A percentile compares a stretch with the other conserved stretches of the same genome.
These are phyloP conservation scores for Drosophila tristis DNA, from an alignment of 1,140 invertebrate genomes.

Conservation along the genomic window DNA sequence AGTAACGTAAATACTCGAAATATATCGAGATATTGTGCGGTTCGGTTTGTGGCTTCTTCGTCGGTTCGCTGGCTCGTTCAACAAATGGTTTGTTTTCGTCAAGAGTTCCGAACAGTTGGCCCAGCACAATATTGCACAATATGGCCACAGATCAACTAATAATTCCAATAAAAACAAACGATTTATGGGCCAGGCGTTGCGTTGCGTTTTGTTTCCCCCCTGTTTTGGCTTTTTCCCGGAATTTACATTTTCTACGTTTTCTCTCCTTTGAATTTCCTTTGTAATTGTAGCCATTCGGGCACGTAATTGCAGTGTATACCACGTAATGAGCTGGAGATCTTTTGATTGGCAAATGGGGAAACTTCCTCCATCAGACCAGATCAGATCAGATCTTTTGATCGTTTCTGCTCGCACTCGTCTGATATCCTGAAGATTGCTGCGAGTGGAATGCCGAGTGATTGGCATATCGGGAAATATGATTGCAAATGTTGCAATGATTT, in stretches of 20 bases:
- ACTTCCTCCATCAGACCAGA: slow-evolving; percentile 8
- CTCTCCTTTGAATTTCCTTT: slow-evolving; percentile 20
- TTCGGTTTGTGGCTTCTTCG: neutral
- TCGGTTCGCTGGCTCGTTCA: slow-evolving; percentile 40
- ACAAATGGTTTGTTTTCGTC: slow-evolving; percentile 75
- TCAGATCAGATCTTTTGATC: slow-evolving; percentile 42
- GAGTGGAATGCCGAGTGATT: slow-evolving; percentile 15
- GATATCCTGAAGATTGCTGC: neutral
- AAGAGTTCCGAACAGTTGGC: slow-evolving; percentile 66
- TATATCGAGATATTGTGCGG: slow-evolving; percentile 27
- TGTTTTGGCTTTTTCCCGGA: slow-evolving; percentile 16
- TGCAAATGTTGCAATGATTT: too few species aligned
- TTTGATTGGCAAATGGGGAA: slow-evolving; percentile 64
- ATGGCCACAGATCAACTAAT: slow-evolving; percentile 78
- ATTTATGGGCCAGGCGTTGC: slow-evolving; percentile 55
- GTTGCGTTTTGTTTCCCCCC: slow-evolving; percentile 29
- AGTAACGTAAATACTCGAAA: slow-evolving; percentile 71
- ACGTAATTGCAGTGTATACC: slow-evolving; percentile 47
- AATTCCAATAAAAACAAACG: slow-evolving; percentile 72
- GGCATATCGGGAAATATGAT: slow-evolving; percentile 15
- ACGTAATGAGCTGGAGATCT: too few species aligned
- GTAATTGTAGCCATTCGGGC: neutral
- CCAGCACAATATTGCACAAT: slow-evolving; percentile 71
- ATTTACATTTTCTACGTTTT: slow-evolving; percentile 37
- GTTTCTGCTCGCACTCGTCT: neutral